Evolutionary conservation across 1,140 invertebrate genomes (phyloP).

Genomic region (Andrena cerasifolii): DNA sequence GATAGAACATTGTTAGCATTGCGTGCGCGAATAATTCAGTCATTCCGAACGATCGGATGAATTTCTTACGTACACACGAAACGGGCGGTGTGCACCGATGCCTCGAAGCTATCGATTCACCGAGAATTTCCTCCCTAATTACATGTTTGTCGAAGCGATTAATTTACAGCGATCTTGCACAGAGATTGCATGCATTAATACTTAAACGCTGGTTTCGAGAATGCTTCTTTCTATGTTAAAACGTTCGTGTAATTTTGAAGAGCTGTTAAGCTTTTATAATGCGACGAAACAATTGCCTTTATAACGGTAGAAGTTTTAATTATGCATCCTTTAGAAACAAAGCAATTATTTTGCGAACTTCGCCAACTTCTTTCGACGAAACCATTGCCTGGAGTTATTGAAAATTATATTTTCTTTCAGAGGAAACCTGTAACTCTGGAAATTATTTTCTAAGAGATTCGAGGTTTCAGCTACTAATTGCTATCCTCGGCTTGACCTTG

Average conservation of each 20-base stretch:
- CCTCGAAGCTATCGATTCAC: not conserved
- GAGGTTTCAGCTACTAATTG: not conserved
- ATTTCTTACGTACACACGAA: not conserved
- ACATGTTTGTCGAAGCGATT: slow-evolving; percentile 1
- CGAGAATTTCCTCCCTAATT: slow-evolving; percentile 15
- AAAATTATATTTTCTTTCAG: too few species aligned
- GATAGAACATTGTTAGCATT: not conserved
- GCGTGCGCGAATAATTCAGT: not conserved
- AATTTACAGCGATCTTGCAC: not conserved
- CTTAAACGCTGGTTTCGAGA: not conserved
- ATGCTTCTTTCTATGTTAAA: not conserved
- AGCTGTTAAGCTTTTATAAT: not conserved
- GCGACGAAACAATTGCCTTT: too few species aligned
- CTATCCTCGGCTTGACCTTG: not conserved
- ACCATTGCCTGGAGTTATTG: too few species aligned
- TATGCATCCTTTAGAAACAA: too few species aligned
- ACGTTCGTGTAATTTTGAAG: too few species aligned
- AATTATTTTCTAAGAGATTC: not conserved
- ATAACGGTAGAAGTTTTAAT: too few species aligned
- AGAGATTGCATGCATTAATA: not conserved
- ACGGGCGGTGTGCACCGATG: not conserved
- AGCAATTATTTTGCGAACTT: too few species aligned
- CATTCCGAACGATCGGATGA: not conserved
- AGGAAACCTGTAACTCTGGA: too few species aligned
- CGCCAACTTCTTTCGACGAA: too few species aligned